These are phyloP conservation scores for Microcaecilia unicolor DNA, from an alignment of 2,797 vertebrate genomes.

Conservation along the genomic window DNA sequence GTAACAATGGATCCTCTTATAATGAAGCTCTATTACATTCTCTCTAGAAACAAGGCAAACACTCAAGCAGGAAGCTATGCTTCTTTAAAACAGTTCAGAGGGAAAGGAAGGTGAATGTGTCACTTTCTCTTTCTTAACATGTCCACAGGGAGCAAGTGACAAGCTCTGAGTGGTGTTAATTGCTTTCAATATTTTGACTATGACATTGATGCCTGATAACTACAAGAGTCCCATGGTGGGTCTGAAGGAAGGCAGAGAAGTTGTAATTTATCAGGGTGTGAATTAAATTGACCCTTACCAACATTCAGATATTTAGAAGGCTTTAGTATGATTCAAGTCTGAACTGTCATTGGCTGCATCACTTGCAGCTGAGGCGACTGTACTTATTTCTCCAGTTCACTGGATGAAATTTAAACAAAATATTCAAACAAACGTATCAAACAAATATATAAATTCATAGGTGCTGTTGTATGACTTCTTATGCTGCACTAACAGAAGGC, in stretches of 20 bases:
- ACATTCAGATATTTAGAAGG: not conserved
- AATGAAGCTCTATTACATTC: not conserved
- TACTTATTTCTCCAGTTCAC: too few species aligned
- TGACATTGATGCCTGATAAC: not conserved
- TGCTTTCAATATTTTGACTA: conserved; percentile 1
- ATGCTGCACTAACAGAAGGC: too few species aligned
- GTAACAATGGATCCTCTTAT: not conserved
- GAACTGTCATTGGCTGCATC: too few species aligned
- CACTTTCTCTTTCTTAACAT: not conserved
- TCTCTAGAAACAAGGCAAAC: not conserved
- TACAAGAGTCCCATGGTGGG: not conserved
- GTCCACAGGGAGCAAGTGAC: not conserved
- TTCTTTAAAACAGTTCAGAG: conserved; percentile 2
- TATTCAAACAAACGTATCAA: too few species aligned
- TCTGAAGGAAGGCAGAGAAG: not conserved
- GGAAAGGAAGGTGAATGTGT: conserved; percentile 13
- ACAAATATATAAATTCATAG: too few species aligned
- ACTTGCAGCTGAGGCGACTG: too few species aligned
- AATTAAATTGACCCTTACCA: not conserved
- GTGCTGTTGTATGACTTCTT: too few species aligned
- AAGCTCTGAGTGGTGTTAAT: conserved; percentile 1
- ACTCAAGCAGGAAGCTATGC: not conserved
- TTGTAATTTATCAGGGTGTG: not conserved
- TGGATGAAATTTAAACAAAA: too few species aligned
- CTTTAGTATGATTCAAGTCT: too few species aligned